phyloP scores from a whole-genome alignment of 2,113 vertebrate species.

The Fregata magnificens region DNA sequence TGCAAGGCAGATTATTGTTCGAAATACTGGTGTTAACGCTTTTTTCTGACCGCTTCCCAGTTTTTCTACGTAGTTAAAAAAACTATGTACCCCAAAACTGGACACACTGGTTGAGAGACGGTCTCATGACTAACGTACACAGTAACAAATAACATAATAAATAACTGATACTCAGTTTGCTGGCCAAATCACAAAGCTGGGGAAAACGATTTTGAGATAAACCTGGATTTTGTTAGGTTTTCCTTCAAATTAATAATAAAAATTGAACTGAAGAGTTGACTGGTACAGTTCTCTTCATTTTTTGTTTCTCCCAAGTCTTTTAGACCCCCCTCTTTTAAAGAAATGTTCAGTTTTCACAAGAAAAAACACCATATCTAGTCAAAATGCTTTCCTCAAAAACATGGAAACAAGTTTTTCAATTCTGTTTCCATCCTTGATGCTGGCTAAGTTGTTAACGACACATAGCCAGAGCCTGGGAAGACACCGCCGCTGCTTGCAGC shows the following conservation, averaged over 20 bases:
- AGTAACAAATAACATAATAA: background rate
- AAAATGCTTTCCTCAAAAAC: background rate
- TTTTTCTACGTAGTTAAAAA: background rate
- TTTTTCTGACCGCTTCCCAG: background rate
- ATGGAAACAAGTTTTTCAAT: background rate
- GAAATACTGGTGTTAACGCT: background rate
- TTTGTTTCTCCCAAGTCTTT: background rate
- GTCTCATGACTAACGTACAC: accelerated
- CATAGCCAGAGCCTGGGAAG: background rate
- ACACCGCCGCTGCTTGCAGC: accelerated
- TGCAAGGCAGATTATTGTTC: background rate
- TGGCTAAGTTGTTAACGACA: background rate
- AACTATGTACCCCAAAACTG: background rate
- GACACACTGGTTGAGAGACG: background rate
- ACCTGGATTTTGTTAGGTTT: background rate
- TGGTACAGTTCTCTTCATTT: background rate
- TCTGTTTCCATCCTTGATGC: background rate
- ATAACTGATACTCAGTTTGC: background rate
- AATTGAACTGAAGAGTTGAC: background rate
- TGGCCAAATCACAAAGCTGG: background rate
- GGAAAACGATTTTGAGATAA: background rate
- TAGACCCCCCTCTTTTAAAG: background rate
- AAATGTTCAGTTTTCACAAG: accelerated
- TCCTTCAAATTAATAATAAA: background rate
- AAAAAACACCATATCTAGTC: accelerated